Evolutionary conservation across 1,140 invertebrate species (phyloP).

Genomic region (Galendromus occidentalis): DNA sequence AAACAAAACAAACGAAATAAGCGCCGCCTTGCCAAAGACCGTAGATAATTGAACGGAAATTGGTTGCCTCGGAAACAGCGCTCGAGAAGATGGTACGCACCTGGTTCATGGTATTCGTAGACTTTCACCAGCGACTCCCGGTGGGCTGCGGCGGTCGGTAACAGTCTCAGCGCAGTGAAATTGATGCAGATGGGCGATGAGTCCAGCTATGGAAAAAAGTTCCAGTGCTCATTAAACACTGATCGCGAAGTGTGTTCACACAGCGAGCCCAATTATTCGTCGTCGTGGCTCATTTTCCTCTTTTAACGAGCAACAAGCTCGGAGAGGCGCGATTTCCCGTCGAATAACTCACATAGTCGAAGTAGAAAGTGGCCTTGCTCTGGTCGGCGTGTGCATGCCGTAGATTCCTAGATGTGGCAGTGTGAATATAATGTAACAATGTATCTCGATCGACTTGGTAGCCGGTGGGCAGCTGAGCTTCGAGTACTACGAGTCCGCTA

Average conservation of each 20-base stretch:
- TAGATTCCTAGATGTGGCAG: not conserved
- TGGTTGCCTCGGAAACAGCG: too few relatives aligned
- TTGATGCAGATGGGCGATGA: constrained; percentile 8
- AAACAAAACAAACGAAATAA: too few relatives aligned
- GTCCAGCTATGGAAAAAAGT: not conserved
- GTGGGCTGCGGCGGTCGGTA: not conserved
- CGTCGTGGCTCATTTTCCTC: not conserved
- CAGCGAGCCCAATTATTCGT: too few relatives aligned
- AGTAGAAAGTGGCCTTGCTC: not conserved
- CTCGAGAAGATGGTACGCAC: not conserved
- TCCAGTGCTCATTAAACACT: too few relatives aligned
- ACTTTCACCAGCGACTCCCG: constrained; percentile 4
- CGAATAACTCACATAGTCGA: not conserved
- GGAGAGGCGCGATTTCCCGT: not conserved
- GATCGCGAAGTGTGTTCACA: too few relatives aligned
- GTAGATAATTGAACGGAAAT: too few relatives aligned
- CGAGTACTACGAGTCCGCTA: not conserved
- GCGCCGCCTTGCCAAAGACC: too few relatives aligned
- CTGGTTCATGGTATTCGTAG: constrained; percentile 8
- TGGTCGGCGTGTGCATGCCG: constrained; percentile 2
- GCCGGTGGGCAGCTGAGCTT: not conserved
- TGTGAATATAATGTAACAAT: not conserved
- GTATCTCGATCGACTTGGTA: not conserved
- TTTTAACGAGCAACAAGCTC: not conserved
- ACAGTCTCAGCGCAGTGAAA: not conserved